phyloP scores from a whole-genome alignment of 2,888 invertebrate genomes.

The Hedychridium roseum region DNA sequence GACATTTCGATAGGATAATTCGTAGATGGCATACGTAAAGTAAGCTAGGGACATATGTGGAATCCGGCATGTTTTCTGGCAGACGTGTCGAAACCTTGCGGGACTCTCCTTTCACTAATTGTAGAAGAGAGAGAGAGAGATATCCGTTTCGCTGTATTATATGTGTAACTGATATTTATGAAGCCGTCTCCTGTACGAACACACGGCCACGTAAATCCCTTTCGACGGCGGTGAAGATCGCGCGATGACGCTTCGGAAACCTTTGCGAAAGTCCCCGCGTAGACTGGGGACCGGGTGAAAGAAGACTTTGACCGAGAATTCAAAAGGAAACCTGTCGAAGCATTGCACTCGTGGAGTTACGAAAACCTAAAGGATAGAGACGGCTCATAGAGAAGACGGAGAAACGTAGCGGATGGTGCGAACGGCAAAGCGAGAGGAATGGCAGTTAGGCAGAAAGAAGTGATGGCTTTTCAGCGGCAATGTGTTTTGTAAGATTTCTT shows the following conservation, averaged over 20 bases:
- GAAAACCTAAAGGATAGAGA: not conserved
- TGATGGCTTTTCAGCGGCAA: no score
- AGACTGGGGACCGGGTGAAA: constrained; percentile 17
- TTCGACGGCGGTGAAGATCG: no score
- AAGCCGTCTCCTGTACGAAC: constrained; percentile 10
- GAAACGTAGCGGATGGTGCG: no score
- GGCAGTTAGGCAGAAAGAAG: no score
- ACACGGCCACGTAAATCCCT: not conserved
- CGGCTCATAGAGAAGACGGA: no score
- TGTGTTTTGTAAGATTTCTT: no score
- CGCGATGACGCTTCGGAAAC: constrained; percentile 17
- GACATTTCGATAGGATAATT: not conserved
- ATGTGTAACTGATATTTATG: constrained; percentile 34
- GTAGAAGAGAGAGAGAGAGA: no score
- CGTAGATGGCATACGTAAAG: not conserved
- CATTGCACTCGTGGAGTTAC: constrained; percentile 4
- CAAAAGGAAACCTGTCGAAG: constrained; percentile 36
- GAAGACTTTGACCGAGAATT: constrained; percentile 25
- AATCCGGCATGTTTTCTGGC: constrained; percentile 26
- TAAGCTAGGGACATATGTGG: not conserved
- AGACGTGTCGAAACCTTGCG: constrained; percentile 31
- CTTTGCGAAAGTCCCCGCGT: constrained; percentile 27
- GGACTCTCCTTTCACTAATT: constrained; percentile 41
- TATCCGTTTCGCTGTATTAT: no score
- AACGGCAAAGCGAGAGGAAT: no score